phyloP scores from a whole-genome alignment of 2,888 invertebrate genomes.

The Eugnorisma glareosa region DNA sequence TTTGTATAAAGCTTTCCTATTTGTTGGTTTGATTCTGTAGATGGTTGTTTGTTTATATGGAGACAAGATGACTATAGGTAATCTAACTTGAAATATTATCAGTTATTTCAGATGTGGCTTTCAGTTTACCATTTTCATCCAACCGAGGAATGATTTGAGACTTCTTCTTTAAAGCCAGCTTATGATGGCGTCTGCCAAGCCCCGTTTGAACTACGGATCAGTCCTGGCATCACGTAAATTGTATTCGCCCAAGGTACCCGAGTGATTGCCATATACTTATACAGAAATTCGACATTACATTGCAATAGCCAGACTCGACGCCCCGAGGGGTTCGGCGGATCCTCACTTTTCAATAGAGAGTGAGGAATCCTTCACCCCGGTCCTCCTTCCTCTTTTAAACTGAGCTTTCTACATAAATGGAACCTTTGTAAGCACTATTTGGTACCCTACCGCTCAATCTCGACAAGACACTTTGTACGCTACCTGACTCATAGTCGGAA shows the following conservation, averaged over 20 bases:
- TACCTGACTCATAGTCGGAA: not conserved
- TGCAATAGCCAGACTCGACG: not conserved
- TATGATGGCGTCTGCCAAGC: not conserved
- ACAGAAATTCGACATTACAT: not conserved
- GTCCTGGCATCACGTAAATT: not conserved
- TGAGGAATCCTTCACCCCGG: not conserved
- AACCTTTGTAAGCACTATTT: not conserved
- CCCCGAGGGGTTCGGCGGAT: not conserved
- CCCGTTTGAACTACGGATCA: not conserved
- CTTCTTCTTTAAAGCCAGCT: not conserved
- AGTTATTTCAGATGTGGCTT: not conserved
- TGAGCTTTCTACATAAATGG: not conserved
- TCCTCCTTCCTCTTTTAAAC: not conserved
- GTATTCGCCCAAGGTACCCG: not conserved
- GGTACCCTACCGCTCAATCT: not conserved
- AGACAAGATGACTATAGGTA: not conserved
- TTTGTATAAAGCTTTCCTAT: constrained; percentile 51
- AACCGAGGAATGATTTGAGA: not conserved
- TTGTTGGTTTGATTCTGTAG: constrained; percentile 33
- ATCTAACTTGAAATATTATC: not conserved
- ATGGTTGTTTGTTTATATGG: constrained; percentile 19
- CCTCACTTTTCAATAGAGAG: not conserved
- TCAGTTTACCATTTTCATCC: not conserved
- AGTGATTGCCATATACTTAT: not conserved
- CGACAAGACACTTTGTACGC: not conserved